A percentile compares a stretch with the other conserved stretches of the same genome.
These are phyloP conservation scores for Lepus timidus DNA, from an alignment of 2,113 vertebrate genomes.

Conservation along the genomic window DNA sequence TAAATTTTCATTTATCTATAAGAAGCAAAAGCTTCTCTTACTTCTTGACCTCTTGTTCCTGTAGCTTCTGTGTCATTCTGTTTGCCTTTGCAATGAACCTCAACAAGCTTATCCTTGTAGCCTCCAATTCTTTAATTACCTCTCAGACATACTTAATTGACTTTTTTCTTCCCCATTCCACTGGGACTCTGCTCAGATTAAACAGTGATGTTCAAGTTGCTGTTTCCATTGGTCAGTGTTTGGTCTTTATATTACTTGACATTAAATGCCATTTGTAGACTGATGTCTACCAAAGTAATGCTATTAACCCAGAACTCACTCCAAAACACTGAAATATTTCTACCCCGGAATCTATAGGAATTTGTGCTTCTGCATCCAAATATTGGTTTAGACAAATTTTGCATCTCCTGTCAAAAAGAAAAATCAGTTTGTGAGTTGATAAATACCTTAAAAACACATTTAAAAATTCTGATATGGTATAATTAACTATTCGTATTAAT, in stretches of 20 bases:
- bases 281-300: constrained; percentile 49
- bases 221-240: rapidly evolving
- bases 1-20: not conserved
- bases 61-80: not conserved
- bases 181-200: not conserved
- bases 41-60: not conserved
- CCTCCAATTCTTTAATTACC: not conserved
- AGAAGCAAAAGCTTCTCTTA: not conserved
- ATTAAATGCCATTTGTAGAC: constrained; percentile 53
- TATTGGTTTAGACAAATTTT: constrained; percentile 50
- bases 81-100: not conserved
- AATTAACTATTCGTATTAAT: constrained; percentile 71
- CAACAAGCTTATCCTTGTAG: not conserved
- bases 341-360: constrained; percentile 44
- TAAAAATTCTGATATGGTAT: constrained; percentile 60
- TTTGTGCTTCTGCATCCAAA: constrained; percentile 43
- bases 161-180: not conserved
- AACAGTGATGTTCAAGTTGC: not conserved
- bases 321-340: constrained; percentile 40
- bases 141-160: not conserved
- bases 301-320: not conserved
- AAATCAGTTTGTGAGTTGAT: constrained; percentile 22
- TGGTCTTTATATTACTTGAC: not conserved
- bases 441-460: constrained; percentile 59
- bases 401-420: not conserved